A percentile compares a stretch with the other conserved stretches of the same genome.
Evolutionary conservation across 2,888 invertebrate genomes (phyloP).

Genomic region (Lochmaea capreae): DNA sequence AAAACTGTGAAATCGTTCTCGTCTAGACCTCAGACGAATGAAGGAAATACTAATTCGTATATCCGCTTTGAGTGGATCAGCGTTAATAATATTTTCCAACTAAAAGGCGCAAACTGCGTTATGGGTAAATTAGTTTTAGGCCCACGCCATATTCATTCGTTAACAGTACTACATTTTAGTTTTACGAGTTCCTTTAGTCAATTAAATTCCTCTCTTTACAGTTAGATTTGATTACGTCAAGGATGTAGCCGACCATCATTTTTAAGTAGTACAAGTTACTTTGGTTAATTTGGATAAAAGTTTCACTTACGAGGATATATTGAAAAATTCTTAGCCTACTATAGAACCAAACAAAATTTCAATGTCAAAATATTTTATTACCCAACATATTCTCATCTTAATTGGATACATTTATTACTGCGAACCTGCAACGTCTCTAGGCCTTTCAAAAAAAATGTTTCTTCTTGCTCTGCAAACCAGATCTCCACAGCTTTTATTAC

Average conservation of each 20-base stretch:
- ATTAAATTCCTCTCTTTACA: slow-evolving; percentile 35
- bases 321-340: too few species aligned
- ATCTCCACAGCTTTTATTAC: too few species aligned
- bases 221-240: slow-evolving; percentile 26
- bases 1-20: slow-evolving; percentile 14
- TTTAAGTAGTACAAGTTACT: not conserved
- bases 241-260: slow-evolving; percentile 27
- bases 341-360: too few species aligned
- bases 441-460: too few species aligned
- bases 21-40: slow-evolving; percentile 42
- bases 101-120: slow-evolving; percentile 36
- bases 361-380: too few species aligned
- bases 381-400: too few species aligned
- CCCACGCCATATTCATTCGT: slow-evolving; percentile 37
- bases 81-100: slow-evolving; percentile 42
- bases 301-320: too few species aligned
- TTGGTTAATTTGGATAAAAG: not conserved
- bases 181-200: slow-evolving; percentile 43
- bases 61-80: slow-evolving; percentile 37
- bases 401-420: too few species aligned
- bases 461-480: too few species aligned
- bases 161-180: slow-evolving; percentile 41
- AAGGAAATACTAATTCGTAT: slow-evolving; percentile 42
- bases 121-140: slow-evolving; percentile 26
- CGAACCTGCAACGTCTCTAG: too few species aligned